Evolutionary conservation across 2,113 vertebrate species (phyloP).

Genomic region (Fulmarus glacialis): DNA sequence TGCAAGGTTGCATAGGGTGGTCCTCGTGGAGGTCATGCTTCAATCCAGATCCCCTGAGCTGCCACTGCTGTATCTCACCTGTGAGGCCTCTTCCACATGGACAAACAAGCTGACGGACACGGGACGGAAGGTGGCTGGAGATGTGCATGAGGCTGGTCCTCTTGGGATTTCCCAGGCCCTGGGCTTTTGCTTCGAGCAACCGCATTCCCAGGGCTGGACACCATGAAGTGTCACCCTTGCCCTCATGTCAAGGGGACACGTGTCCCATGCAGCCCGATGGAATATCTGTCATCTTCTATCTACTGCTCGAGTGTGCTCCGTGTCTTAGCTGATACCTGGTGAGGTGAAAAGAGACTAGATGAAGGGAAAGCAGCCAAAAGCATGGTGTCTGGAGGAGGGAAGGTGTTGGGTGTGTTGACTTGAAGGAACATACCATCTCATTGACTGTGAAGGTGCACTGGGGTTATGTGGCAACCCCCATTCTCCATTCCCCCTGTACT

Average conservation of each 20-base stretch:
- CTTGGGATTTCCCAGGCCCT: not conserved
- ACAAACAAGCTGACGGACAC: accelerated
- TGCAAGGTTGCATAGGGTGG: accelerated
- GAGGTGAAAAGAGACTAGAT: not conserved
- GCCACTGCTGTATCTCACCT: not conserved
- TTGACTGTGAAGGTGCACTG: not conserved
- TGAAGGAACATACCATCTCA: not conserved
- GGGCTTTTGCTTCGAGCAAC: not conserved
- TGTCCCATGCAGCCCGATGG: not conserved
- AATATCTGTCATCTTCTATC: not conserved
- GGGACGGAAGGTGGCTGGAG: not conserved
- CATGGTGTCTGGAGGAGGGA: accelerated
- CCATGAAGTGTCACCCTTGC: not conserved
- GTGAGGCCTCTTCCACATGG: accelerated
- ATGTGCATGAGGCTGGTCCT: accelerated
- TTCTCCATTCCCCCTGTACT: not conserved
- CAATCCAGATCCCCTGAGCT: not conserved
- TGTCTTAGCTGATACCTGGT: not conserved
- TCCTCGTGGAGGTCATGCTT: accelerated
- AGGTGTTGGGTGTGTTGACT: not conserved
- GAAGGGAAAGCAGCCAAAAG: not conserved
- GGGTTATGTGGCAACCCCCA: not conserved
- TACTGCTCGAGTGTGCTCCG: not conserved
- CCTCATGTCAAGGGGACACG: not conserved
- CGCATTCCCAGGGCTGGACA: not conserved